Base-by-base conservation (phyloP, 2,888 invertebrate genomes). In the Callimorpha dominula region DNA sequence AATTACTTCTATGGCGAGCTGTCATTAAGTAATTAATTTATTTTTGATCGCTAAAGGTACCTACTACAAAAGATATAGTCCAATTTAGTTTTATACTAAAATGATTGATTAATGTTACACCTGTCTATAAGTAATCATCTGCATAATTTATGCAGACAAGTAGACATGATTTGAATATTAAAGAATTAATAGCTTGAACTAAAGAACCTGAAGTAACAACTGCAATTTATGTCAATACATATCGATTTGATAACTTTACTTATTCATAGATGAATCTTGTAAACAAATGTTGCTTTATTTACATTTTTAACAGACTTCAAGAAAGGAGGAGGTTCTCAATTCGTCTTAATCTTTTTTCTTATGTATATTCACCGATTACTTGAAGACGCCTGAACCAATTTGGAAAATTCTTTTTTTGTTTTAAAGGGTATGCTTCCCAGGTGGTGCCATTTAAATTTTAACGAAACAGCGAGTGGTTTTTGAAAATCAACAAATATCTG, bases 51-150 rank as follows among this genome's bases (percentile, higher is more conserved):
- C n/a, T 3, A 9, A 7, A n/a, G n/a, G 6, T 54, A 54, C 8
- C 6, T 54, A 54, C 17, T 11, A 20, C 9, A 57, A 57, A 54
- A 9, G 54, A 54, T n/a, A 6, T 20, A 57, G n/a, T 20, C 20
- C 4, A 20, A 57, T 57, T n/a, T 11, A 57, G 57, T 67, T 67
- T 31, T 31, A 1, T 31, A 31, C 31, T 31, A 40, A 54, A n/a
- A 67, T 67, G 54, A 67, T 54, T 54, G 52, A 67, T 67, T 67
- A 67, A 54, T 67, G n/a, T 11, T 54, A 67, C 52, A 67, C 67
- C 67, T 67, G 52, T 54, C 42, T 43, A 42, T 67, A 7, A 54
- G 14, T 54, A 14, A 52, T 52, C n/a, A 40, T 65, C 31, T 65
- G 49, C 15, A 50, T 65, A 31, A 60, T 60, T 60, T 60, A 60